Evolutionary conservation across 2,888 invertebrate genomes (phyloP), one percentile per base, ranked within the genome.

Genomic region (Drosophila parthenogenetica): DNA sequence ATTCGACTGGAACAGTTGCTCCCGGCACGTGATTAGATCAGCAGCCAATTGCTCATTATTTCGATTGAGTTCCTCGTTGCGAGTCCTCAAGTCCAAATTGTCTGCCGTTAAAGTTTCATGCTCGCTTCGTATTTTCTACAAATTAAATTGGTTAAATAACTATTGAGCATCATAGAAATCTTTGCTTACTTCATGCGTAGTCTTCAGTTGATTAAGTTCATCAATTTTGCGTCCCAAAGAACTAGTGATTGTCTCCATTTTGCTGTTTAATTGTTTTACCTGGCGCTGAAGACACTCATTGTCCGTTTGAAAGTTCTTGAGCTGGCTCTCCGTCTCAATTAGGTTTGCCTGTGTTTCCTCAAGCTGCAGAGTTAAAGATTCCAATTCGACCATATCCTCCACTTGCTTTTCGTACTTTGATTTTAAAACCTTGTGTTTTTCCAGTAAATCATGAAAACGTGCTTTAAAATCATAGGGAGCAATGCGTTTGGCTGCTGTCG

Each of bases 401-500:
- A 93, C 92, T 37, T 94, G 89, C 16, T 93, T 93, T 45, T 91
- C 93, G 64, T 93, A 92, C 79, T 94, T 93, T 53, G 90, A 91
- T 82, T 94, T 94, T 11, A 95, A 90, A 0, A 79, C 46, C 73
- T 93, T 94, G 74, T 95, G 93, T 89, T 95, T 95, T 65, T 94
- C 94, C 14, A 93, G 89, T 53, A 96, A 92, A 78, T 94, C 93
- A 83, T 93, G 92, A 74, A 94, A 94, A 53, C 95, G 93, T 29
- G 94, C 94, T 90, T 95, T 95, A 73, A 93, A 95, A 84, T 95
- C 95, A 90, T 95, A 95, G 0, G 95, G 93, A 7, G 94, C 93
- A 51, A 94, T 94, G 70, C 94, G 93, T 58, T 94, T 94, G 3
- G 61, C 10, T 8, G 70, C 40, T 11, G 55, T 14, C 5, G 46